These are phyloP conservation scores for Atherinosoma microstoma DNA, from an alignment of 2,797 vertebrate species.

Conservation along the genomic window DNA sequence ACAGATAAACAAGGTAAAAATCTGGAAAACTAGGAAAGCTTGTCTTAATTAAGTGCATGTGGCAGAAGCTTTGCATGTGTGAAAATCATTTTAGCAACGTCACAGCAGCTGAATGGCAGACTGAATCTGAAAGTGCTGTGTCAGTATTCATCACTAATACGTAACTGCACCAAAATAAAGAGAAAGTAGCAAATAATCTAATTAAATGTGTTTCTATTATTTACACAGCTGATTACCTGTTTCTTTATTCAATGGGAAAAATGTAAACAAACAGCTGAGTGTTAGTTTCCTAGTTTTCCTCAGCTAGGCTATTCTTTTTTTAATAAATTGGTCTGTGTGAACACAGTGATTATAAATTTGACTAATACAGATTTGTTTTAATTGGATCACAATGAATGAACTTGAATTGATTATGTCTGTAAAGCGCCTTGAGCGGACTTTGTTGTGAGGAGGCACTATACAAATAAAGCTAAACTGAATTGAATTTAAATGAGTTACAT, in stretches of 20 bases:
- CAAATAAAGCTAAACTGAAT: background rate
- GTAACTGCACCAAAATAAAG: background rate
- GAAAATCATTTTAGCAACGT: background rate
- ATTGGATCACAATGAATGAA: background rate
- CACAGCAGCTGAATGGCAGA: background rate
- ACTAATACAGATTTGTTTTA: no score
- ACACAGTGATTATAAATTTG: no score
- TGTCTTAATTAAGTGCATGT: background rate
- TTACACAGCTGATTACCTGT: no score
- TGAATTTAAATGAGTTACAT: background rate
- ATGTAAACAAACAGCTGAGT: no score
- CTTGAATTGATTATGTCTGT: background rate
- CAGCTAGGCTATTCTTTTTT: no score
- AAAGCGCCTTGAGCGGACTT: background rate
- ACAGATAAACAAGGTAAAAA: slow-evolving; percentile 37
- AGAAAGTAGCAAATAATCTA: background rate
- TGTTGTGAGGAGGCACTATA: background rate
- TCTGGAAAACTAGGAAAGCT: background rate
- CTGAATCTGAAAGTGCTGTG: slow-evolving; percentile 25
- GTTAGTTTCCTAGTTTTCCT: no score
- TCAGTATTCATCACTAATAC: slow-evolving; percentile 9
- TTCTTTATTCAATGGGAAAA: no score
- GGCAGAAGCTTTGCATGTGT: background rate
- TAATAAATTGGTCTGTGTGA: no score
- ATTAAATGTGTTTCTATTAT: background rate